These are phyloP conservation scores for Diloba caeruleocephala DNA, from an alignment of 2,888 invertebrate genomes.

Conservation along the genomic window DNA sequence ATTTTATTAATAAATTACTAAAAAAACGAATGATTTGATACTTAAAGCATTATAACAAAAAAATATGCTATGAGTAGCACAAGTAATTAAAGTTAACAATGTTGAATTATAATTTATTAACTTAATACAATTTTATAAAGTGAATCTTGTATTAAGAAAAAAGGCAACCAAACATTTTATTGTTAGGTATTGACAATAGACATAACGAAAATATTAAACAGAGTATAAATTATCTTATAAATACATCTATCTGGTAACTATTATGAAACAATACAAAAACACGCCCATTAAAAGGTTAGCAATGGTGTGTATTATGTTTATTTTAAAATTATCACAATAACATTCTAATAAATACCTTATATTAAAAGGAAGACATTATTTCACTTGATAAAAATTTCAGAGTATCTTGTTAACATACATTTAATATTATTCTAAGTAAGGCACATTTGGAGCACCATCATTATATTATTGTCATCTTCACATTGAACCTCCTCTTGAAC, in stretches of 20 bases:
- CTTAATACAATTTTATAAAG: too few species aligned
- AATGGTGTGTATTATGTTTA: conserved; percentile 36
- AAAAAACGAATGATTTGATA: too few species aligned
- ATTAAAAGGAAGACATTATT: conserved; percentile 60
- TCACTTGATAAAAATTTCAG: conserved; percentile 49
- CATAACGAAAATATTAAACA: too few species aligned
- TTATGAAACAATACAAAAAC: conserved; percentile 39
- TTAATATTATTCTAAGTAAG: conserved; percentile 56
- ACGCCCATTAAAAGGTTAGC: conserved; percentile 38
- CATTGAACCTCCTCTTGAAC: conserved; percentile 2
- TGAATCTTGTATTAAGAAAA: too few species aligned
- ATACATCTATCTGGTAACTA: conserved; percentile 52
- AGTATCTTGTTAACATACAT: conserved; percentile 42
- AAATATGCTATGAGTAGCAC: too few species aligned
- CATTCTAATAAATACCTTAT: conserved; percentile 56
- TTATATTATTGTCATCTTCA: conserved; percentile 51
- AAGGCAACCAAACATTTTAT: too few species aligned
- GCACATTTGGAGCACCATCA: conserved; percentile 63
- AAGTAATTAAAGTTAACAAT: too few species aligned
- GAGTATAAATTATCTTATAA: conserved; percentile 42
- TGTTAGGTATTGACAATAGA: too few species aligned
- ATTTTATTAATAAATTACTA: too few species aligned
- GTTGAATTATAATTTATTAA: too few species aligned
- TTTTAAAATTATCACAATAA: conserved; percentile 66
- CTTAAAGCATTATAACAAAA: too few species aligned